These are phyloP conservation scores for Smittia sp. DNA, from an alignment of 2,888 invertebrate genomes.

Conservation along the genomic window DNA sequence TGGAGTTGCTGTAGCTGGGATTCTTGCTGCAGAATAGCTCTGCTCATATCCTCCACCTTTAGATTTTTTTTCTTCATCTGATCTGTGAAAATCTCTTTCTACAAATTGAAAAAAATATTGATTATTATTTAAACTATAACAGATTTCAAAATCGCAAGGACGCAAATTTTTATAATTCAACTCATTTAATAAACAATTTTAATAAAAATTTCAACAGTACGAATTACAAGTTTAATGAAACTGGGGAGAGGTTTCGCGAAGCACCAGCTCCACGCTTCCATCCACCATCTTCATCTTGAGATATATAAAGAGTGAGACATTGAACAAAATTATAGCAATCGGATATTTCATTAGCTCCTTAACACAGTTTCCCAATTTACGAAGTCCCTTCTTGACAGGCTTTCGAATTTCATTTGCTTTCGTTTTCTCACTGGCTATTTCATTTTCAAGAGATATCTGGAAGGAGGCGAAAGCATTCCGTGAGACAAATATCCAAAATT, in stretches of 20 bases:
- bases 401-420: neutral
- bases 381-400: neutral
- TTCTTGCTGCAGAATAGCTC: neutral
- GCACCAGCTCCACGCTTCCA: constrained; percentile 47
- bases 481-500: neutral
- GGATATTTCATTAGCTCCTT: constrained; percentile 47
- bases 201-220: neutral
- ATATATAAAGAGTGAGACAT: constrained; percentile 44
- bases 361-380: constrained; percentile 45
- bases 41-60: neutral
- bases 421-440: neutral
- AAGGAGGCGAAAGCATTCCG: neutral
- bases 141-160: too few relatives aligned
- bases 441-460: constrained; percentile 8
- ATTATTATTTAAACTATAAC: too few relatives aligned
- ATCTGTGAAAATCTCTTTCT: constrained; percentile 48
- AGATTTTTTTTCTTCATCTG: constrained; percentile 49
- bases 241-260: constrained; percentile 46
- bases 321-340: constrained; percentile 46
- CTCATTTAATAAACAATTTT: too few relatives aligned
- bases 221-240: constrained; percentile 34
- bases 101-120: neutral
- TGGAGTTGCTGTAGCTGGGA: neutral
- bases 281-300: constrained; percentile 46
- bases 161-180: too few relatives aligned